Evolutionary conservation across 2,113 vertebrate species (phyloP).

Genomic region (Aix galericulata): DNA sequence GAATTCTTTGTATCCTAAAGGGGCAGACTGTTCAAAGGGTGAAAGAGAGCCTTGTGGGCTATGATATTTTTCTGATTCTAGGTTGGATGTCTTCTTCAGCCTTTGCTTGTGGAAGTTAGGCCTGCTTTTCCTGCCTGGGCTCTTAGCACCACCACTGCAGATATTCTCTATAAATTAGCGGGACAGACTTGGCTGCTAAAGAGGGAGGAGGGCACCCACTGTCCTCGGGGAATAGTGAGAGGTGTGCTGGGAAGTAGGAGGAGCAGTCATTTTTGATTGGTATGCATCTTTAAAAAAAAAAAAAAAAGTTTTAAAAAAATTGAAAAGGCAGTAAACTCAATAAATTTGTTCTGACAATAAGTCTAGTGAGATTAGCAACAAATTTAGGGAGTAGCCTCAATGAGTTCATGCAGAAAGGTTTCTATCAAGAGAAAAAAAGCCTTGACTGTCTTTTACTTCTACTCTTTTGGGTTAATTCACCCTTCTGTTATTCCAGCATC

Average conservation of each 20-base stretch:
- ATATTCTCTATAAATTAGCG: not conserved
- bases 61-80: not conserved
- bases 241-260: not conserved
- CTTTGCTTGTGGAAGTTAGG: not conserved
- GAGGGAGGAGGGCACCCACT: rapidly evolving
- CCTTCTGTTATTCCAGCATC: not conserved
- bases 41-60: not conserved
- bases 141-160: not conserved
- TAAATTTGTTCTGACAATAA: not conserved
- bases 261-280: not conserved
- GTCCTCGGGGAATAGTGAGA: not conserved
- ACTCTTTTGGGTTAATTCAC: not conserved
- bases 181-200: not conserved
- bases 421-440: not conserved
- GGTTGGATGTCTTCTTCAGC: not conserved
- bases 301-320: not conserved
- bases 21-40: not conserved
- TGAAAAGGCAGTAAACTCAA: not conserved
- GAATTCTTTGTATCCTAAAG: not conserved
- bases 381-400: not conserved
- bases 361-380: not conserved
- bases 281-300: not conserved
- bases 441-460: not conserved
- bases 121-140: not conserved
- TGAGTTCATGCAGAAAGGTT: not conserved